Evolutionary conservation across 1,140 invertebrate genomes (phyloP), one percentile per base, ranked within the genome.

Genomic region (Heliconius nattereri): DNA sequence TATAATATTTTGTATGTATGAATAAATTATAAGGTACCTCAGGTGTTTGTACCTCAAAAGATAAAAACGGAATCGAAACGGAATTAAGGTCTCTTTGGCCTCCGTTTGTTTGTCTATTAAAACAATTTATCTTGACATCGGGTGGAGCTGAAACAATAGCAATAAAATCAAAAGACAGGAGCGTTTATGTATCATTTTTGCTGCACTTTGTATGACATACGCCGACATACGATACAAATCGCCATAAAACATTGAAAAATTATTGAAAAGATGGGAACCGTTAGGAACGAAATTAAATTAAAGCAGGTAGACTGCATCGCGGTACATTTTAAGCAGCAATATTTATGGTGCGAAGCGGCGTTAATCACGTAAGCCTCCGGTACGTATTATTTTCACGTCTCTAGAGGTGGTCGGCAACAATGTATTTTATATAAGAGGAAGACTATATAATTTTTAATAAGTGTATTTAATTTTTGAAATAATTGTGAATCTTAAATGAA

Each of bases 371-470:
- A 73, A 80, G 71, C 71, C 75, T 75, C 32, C 66, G 20, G 71
- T 71, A 57, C 73, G 71, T 80, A 76, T 80, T 80, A 76, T 76
- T 76, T 80, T 80, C 75, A 76, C 75, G 79, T 76, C 78, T 57
- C 78, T 32, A 20, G 73, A 66, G 26, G 52, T 35, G 23, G 73
- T 57, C 73, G 35, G 23, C 26, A 66, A 76, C 74, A 37, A 76
- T 66, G 74, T 66, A 66, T 29, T 66, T 66, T 66, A 29, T 66
- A 26, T 66, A 23, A 66, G 60, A 11, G 11, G 26, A 66, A 66
- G 11, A 66, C 23, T 29, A 29, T 66, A 26, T 66, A 66, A 16
- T 16, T 52, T 52, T 19, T 52, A 7, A 52, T 20, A 20, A 52
- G 40, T 16, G 3, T 7, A 6, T 52, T 19, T 20, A 52, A 52